These are phyloP conservation scores for Regulus satrapa DNA, from an alignment of 2,113 vertebrate genomes.

Conservation along the genomic window DNA sequence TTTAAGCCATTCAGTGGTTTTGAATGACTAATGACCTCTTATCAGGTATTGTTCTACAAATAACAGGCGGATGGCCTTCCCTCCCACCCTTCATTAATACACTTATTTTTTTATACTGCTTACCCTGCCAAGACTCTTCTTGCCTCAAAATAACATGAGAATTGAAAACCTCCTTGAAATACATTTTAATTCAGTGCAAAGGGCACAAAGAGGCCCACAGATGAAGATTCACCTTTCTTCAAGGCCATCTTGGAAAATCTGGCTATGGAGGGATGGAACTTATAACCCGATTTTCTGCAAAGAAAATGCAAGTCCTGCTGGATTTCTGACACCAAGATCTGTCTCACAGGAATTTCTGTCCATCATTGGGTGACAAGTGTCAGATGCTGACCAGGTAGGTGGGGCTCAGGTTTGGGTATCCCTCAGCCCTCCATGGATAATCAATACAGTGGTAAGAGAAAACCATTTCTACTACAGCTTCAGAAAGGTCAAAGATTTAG, in stretches of 20 bases:
- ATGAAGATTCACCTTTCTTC: background rate
- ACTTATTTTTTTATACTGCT: background rate
- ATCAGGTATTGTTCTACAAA: constrained; percentile 47
- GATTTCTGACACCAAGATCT: background rate
- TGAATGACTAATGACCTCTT: constrained; percentile 69
- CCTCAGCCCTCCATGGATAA: background rate
- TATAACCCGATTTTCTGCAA: background rate
- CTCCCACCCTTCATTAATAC: constrained; percentile 18
- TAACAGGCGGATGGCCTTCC: background rate
- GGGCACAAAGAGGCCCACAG: background rate
- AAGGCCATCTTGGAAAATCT: background rate
- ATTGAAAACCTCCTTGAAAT: background rate
- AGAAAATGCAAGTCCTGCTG: background rate
- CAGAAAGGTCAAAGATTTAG: background rate
- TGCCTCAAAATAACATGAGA: background rate
- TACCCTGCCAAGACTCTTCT: background rate
- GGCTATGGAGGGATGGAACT: fast-evolving
- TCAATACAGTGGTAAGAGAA: background rate
- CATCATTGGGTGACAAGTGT: background rate
- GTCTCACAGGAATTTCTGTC: background rate
- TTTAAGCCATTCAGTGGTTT: constrained; percentile 64
- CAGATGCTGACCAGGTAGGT: background rate
- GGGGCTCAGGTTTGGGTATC: background rate
- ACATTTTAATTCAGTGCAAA: background rate
- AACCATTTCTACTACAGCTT: background rate